Base-by-base conservation (phyloP, 2,888 invertebrate species). In the Drosophila pseudotalamancana region DNA sequence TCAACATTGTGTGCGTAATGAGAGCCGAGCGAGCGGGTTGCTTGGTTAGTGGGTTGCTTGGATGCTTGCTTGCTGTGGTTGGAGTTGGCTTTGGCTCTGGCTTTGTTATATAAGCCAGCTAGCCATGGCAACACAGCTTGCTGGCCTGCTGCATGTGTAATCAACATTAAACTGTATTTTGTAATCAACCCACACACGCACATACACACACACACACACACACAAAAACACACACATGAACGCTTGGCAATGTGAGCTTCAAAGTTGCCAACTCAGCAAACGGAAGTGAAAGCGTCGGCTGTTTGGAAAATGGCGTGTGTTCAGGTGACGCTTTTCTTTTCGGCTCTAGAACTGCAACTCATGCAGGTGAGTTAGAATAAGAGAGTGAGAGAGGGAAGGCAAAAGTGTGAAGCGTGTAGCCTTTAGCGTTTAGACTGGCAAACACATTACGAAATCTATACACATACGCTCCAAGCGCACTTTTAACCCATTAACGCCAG, bases 151-250 rank as follows among this genome's bases (percentile, higher is more conserved):
- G 76, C 80, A 80, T 83, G 78, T 86, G 86, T 83, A 83, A 83
- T 83, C 86, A 83, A 83, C 84, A 83, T 83, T 86, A 83, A 86
- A 86, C 84, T 76, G 86, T 83, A 83, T 83, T 83, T 83, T 83
- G 86, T 80, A 83, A 83, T 83, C 83, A 86, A 80, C 54, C 67
- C 70, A 63, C 64, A 67, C 72, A 72, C 56, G 55, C 61, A 55
- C 50, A 35, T 48, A 48, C 46, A 32, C 53, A 14, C 42, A 39
- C 39, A 54, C 46, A 23, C 23, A 42, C 12, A 21, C 34, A 6
- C 40, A 16, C 21, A 19, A 5, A 37, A 6, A 31, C 37, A 34
- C 34, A 35, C 34, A 35, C 11, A n/a, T n/a, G n/a, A n/a, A n/a
- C n/a, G 34, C 34, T 35, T 4, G 3, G 54, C 46, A 37, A 40